These are phyloP conservation scores for Trypoxylon attenuatum DNA, from an alignment of 2,888 invertebrate genomes.

Conservation along the genomic window DNA sequence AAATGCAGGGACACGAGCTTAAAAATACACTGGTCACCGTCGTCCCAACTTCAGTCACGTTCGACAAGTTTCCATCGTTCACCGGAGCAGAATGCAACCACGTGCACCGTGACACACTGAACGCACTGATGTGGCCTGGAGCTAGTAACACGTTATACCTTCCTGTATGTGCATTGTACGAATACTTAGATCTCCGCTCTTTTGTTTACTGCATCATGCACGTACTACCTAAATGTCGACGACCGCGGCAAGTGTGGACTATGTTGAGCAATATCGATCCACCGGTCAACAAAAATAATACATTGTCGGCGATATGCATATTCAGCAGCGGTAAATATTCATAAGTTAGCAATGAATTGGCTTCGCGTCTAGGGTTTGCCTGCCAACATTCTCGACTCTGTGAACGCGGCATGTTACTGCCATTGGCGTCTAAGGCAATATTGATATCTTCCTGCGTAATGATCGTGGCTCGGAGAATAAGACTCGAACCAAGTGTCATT, in stretches of 20 bases:
- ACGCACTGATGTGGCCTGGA: constrained; percentile 9
- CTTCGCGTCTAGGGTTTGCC: constrained; percentile 54
- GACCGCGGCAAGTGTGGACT: constrained; percentile 7
- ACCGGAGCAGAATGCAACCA: constrained; percentile 37
- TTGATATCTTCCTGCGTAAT: constrained; percentile 3
- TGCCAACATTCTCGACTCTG: constrained; percentile 26
- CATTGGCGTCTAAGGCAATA: constrained; percentile 11
- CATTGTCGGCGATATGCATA: constrained; percentile 69
- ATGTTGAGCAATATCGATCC: constrained; percentile 65
- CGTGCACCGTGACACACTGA: constrained; percentile 13
- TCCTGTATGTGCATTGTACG: not conserved
- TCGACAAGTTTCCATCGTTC: constrained; percentile 56
- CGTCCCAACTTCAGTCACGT: constrained; percentile 54
- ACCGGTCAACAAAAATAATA: constrained; percentile 69
- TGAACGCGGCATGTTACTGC: constrained; percentile 8
- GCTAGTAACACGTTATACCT: not conserved
- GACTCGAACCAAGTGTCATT: no score
- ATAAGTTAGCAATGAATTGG: constrained; percentile 65
- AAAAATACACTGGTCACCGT: constrained; percentile 41
- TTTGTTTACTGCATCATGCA: not conserved
- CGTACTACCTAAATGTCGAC: not conserved
- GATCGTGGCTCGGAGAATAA: not conserved
- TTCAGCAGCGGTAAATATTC: constrained; percentile 71
- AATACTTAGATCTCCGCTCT: not conserved
- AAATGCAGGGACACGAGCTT: constrained; percentile 40